Evolutionary conservation across 35 echinoderm and acorn worm genomes (phyloP).

Genomic region (Lytechinus pictus): DNA sequence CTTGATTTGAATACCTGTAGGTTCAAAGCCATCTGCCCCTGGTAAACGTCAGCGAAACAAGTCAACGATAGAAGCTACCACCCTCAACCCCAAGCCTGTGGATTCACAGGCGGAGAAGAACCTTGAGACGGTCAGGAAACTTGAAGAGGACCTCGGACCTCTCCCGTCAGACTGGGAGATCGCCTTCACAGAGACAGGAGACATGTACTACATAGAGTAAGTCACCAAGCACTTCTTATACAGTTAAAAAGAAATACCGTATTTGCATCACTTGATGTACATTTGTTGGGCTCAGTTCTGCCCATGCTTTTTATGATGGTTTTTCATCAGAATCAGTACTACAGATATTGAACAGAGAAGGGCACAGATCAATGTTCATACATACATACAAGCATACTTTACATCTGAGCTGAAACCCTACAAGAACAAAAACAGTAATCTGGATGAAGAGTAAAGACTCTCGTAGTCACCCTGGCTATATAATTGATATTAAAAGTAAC

Average conservation of each 20-base stretch:
- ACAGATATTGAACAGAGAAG: no score
- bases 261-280: no score
- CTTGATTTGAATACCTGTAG: conserved; percentile 8
- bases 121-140: conserved; percentile 65
- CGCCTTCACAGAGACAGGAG: conserved; percentile 95
- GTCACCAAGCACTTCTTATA: conserved; percentile 6
- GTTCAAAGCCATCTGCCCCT: conserved; percentile 86
- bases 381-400: no score
- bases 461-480: neutral
- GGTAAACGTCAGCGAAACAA: conserved; percentile 96
- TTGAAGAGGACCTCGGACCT: conserved; percentile 73
- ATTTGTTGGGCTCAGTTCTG: no score
- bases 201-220: conserved; percentile 99
- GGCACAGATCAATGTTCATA: no score
- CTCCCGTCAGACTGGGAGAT: conserved; percentile 85
- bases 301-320: no score
- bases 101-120: conserved; percentile 62
- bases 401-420: neutral
- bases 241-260: no score
- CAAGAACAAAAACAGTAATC: neutral
- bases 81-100: conserved; percentile 69
- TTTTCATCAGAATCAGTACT: no score
- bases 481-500: no score
- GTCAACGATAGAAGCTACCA: conserved; percentile 94
- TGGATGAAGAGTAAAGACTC: neutral